Evolutionary conservation across 2,888 invertebrate genomes (phyloP).

Genomic region (Torymus tubicola): DNA sequence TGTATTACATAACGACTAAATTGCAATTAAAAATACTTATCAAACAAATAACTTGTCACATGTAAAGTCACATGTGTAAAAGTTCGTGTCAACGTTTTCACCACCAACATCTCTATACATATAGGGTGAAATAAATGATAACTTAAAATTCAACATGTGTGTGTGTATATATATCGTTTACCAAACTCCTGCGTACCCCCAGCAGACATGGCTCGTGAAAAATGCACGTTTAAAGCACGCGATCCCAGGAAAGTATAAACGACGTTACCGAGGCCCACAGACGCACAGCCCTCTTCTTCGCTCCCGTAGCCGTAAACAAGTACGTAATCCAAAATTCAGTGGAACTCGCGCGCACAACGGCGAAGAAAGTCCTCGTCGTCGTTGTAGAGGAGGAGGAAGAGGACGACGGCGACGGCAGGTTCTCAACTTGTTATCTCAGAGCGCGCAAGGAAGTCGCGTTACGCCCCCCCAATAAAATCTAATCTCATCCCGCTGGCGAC

Average conservation of each 20-base stretch:
- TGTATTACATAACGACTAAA: no score
- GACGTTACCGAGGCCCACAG: slow-evolving; percentile 5
- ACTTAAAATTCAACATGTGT: no score
- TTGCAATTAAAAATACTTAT: no score
- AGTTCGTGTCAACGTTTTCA: no score
- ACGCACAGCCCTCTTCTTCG: neutral
- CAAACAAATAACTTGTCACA: no score
- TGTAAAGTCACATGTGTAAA: no score
- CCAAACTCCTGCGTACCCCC: no score
- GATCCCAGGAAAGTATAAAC: slow-evolving; percentile 8
- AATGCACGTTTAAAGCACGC: neutral
- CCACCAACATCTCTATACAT: no score
- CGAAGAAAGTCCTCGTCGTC: slow-evolving; percentile 4
- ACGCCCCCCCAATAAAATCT: slow-evolving; percentile 61
- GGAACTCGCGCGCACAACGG: neutral
- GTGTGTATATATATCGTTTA: no score
- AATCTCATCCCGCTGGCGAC: slow-evolving; percentile 59
- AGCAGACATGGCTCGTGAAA: no score
- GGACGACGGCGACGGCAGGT: neutral
- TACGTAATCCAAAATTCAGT: slow-evolving; percentile 45
- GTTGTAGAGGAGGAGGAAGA: neutral
- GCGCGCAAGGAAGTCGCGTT: neutral
- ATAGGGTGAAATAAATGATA: no score
- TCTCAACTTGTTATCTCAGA: slow-evolving; percentile 49
- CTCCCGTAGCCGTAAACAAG: slow-evolving; percentile 36